These are phyloP conservation scores for Caenorhabditis sp. DNA, from an alignment of 2,888 invertebrate genomes.

Conservation along the genomic window DNA sequence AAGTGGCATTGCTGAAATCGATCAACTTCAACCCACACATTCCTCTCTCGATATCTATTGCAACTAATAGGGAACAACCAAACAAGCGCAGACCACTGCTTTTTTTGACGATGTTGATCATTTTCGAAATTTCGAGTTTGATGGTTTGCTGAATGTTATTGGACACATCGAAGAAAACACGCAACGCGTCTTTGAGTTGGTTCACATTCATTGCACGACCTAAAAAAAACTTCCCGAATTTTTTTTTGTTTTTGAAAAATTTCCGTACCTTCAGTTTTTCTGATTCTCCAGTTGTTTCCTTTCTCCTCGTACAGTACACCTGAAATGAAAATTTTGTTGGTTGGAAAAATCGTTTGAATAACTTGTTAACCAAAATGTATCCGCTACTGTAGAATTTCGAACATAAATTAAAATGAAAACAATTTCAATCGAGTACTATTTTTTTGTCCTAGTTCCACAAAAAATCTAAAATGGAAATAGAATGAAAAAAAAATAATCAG, in stretches of 20 bases:
- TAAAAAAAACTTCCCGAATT: constrained; percentile 1
- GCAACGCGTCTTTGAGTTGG: not conserved
- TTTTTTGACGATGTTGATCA: not conserved
- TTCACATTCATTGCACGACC: constrained; percentile 3
- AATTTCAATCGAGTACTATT: too few species aligned
- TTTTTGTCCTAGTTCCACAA: too few species aligned
- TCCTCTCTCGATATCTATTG: constrained; percentile 6
- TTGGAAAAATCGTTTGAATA: too few species aligned
- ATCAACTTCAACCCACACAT: constrained; percentile 12
- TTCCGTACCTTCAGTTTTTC: not conserved
- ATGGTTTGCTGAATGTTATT: not conserved
- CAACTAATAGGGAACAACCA: constrained; percentile 13
- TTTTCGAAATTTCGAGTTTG: not conserved
- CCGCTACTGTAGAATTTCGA: too few species aligned
- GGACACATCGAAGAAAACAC: constrained; percentile 7
- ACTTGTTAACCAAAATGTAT: too few species aligned
- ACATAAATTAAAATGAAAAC: too few species aligned
- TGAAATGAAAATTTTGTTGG: constrained; percentile 1
- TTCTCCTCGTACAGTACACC: not conserved
- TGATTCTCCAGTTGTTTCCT: not conserved
- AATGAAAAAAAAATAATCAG: too few species aligned
- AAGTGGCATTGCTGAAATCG: constrained; percentile 28
- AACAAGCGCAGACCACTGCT: constrained; percentile 10
- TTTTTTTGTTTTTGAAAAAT: not conserved
- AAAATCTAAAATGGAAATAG: too few species aligned